Evolutionary conservation across 2,888 invertebrate species (phyloP), one percentile per base, ranked within the genome.

Genomic region (Phalangium opilio): DNA sequence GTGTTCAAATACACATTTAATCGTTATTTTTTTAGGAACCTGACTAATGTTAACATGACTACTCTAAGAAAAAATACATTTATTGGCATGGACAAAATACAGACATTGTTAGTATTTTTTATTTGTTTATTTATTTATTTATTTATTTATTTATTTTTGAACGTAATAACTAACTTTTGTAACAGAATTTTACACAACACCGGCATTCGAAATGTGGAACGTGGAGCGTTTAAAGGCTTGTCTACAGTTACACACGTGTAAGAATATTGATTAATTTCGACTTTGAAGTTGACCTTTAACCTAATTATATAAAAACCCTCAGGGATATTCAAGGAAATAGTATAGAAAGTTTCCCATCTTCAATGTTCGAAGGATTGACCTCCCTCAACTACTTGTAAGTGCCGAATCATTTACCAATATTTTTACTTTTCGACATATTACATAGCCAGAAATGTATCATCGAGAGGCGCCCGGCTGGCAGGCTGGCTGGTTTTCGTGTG

Each of bases 271-370:
- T 43, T 1, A 14, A 18, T 3, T 40, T 52, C 1, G 52, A 52
- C 34, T 33, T 52, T n/a, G n/a, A n/a, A n/a, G n/a, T n/a, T n/a
- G n/a, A n/a, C n/a, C n/a, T n/a, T n/a, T n/a, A n/a, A n/a, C n/a
- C n/a, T n/a, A n/a, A n/a, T n/a, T n/a, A n/a, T n/a, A n/a, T n/a
- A n/a, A 2, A n/a, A n/a, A n/a, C n/a, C n/a, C n/a, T n/a, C 41
- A 58, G 58, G 20, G 58, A 58, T 36, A 43, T 58, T 8, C 52
- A 53, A 27, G 59, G 56, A 19, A 60, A 60, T 47, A 47, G 55
- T 15, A 56, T 60, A 38, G 53, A 50, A n/a, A 48, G 53, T 32
- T 60, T 60, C 45, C 54, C 57, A 14, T 56, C 58, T 34, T 50
- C 55, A 15, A 55, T 60, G 45, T 60, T 60, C 47, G 49, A 45